These are phyloP conservation scores for Synergus japonicus DNA, from an alignment of 2,888 invertebrate species.

Conservation along the genomic window DNA sequence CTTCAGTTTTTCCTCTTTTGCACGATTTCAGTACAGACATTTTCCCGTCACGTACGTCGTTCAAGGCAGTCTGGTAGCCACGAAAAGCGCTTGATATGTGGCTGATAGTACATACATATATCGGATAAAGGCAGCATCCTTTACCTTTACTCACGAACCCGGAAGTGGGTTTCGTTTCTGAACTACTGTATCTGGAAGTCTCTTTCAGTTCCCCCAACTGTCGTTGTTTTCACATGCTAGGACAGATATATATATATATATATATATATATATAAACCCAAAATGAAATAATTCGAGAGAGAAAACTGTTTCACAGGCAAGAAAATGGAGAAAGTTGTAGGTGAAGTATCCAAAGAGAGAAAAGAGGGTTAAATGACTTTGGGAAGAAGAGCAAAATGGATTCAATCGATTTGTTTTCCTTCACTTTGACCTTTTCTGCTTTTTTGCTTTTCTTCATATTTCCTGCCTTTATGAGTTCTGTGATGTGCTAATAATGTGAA, in stretches of 20 bases:
- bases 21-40: slow-evolving; percentile 20
- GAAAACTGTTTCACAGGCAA: slow-evolving; percentile 1
- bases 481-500: neutral
- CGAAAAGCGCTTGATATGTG: slow-evolving; percentile 11
- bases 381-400: neutral
- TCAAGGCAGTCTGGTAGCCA: neutral
- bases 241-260: too few relatives aligned
- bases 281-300: slow-evolving; percentile 15
- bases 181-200: slow-evolving; percentile 1
- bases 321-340: neutral
- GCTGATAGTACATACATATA: slow-evolving; percentile 21
- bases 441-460: too few relatives aligned
- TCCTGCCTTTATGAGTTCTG: neutral
- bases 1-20: slow-evolving; percentile 13
- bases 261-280: slow-evolving; percentile 2
- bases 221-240: slow-evolving; percentile 24
- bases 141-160: neutral
- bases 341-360: neutral
- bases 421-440: slow-evolving; percentile 3
- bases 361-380: slow-evolving; percentile 9
- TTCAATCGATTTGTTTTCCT: slow-evolving; percentile 18
- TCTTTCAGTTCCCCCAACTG: neutral
- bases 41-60: slow-evolving; percentile 37
- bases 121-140: slow-evolving; percentile 14
- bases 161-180: slow-evolving; percentile 18